These are phyloP conservation scores for Pasiphila rectangulata DNA, from an alignment of 2,888 invertebrate species.

Conservation along the genomic window DNA sequence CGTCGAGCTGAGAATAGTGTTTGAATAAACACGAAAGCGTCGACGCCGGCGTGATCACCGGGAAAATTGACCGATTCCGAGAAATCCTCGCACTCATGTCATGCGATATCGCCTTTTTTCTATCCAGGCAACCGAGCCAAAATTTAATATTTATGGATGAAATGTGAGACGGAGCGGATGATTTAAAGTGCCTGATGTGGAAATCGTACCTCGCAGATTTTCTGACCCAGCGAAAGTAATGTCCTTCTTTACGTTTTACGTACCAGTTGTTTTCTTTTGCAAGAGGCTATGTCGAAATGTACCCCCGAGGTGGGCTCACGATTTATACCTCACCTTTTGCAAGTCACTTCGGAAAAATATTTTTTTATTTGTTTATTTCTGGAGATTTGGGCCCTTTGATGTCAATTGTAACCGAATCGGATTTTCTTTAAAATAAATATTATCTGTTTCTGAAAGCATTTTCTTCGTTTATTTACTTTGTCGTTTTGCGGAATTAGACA, in stretches of 20 bases:
- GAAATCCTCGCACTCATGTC: conserved; percentile 72
- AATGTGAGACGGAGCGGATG: conserved; percentile 78
- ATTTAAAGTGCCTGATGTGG: conserved; percentile 79
- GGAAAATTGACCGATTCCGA: conserved; percentile 78
- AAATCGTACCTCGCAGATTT: conserved; percentile 77
- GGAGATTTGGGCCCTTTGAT: conserved; percentile 73
- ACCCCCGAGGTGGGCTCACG: conserved; percentile 66
- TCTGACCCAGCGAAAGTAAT: conserved; percentile 77
- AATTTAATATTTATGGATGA: conserved; percentile 80
- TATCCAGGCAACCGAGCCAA: conserved; percentile 67
- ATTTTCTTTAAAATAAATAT: conserved; percentile 58
- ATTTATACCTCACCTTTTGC: conserved; percentile 70
- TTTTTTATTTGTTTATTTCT: conserved; percentile 75
- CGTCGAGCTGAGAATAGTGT: conserved; percentile 73
- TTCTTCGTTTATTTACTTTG: conserved; percentile 48
- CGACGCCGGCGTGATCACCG: conserved; percentile 60
- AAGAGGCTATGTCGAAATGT: conserved; percentile 65
- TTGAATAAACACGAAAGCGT: conserved; percentile 67
- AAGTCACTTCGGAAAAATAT: conserved; percentile 65
- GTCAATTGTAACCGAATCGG: conserved; percentile 64
- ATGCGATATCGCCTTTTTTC: conserved; percentile 72
- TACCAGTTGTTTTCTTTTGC: conserved; percentile 74
- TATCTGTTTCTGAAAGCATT: conserved; percentile 41
- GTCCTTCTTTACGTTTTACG: conserved; percentile 76
- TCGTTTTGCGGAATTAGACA: conserved; percentile 34